Base-by-base conservation (phyloP, 1,140 invertebrate species). In the Lasaia peninsularis region DNA sequence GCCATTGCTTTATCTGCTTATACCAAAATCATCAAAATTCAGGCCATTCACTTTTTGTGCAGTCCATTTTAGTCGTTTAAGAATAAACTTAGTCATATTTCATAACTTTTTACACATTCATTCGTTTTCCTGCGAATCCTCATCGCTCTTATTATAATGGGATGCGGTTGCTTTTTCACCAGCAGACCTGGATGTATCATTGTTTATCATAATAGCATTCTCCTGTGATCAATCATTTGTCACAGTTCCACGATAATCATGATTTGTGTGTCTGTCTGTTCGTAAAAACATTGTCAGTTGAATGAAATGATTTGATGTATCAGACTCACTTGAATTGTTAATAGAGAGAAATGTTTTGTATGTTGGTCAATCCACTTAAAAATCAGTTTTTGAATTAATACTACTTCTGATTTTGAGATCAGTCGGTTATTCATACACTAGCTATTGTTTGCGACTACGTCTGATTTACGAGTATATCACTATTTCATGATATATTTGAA, bases 141-240 rank as follows among this genome's bases (percentile, higher is more conserved):
- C 0, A 20, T 20, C 20, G 24, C 8, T 16, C 57, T 54, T 70
- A 63, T 57, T 5, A 4, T 28, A n/a, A 34, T 8, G 44, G 8
- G 2, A 32, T 59, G 69, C 51, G 37, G 65, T 58, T 32, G n/a
- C 31, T 50, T 56, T 60, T 66, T 40, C 14, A 7, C 32, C 49
- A 20, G 11, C 37, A 52, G 48, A 40, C 52, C 52, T 14, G 11
- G 33, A 33, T 33, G 24, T 16, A 55, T 10, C 40, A 24, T 28
- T 24, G 37, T 31, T 69, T 52, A 32, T 40, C 56, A 56, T 75
- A 73, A 75, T 69, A 68, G 67, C 62, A 78, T 75, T 75, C 71
- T 33, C 44, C 55, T 59, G 65, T 69, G 66, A 78, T 78, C 73
- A 71, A 78, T 78, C 75, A 78, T 75, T 75, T 78, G 75, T 78